Percentiles rank a stretch among this genome's conserved stretches.
phyloP scores from a whole-genome alignment of 1,140 invertebrate species.

The Platyscapa corneri region DNA sequence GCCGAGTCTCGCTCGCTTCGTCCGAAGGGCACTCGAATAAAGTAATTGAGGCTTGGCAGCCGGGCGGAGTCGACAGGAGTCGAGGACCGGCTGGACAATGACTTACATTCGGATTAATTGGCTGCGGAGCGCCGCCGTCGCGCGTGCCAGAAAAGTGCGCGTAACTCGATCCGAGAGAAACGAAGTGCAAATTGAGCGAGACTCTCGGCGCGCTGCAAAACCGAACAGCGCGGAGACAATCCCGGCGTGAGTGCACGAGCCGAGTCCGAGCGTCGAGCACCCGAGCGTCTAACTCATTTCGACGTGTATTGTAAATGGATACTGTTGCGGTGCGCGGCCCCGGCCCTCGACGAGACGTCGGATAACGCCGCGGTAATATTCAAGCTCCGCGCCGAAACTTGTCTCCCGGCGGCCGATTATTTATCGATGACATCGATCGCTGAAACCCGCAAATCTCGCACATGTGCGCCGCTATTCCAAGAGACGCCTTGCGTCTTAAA shows the following conservation, averaged over 20 bases:
- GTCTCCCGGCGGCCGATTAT: slow-evolving; percentile 33
- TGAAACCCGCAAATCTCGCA: slow-evolving; percentile 50
- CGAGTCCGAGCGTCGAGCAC: slow-evolving; percentile 54
- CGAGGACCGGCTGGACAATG: neutral
- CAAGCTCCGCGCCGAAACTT: slow-evolving; percentile 46
- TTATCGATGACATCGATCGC: slow-evolving; percentile 38
- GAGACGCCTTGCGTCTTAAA: neutral
- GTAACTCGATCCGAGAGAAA: slow-evolving; percentile 70
- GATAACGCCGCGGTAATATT: slow-evolving; percentile 17
- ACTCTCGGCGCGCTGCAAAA: slow-evolving; percentile 54
- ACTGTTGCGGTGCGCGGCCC: slow-evolving; percentile 63
- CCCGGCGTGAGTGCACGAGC: slow-evolving; percentile 48
- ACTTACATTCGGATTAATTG: neutral
- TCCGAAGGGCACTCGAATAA: no score
- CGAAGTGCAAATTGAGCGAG: slow-evolving; percentile 71
- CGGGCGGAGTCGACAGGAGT: no score
- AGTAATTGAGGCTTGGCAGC: no score
- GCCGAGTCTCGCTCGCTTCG: no score
- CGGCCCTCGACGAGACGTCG: neutral
- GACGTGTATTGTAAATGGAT: slow-evolving; percentile 71
- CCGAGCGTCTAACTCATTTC: slow-evolving; percentile 62
- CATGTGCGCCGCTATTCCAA: neutral
- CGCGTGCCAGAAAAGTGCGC: slow-evolving; percentile 65
- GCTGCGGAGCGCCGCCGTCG: neutral
- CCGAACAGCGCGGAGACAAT: slow-evolving; percentile 54